Conservation (phyloP, 2,113 vertebrate species). For the Machaerirhynchus nigripectus region DNA sequence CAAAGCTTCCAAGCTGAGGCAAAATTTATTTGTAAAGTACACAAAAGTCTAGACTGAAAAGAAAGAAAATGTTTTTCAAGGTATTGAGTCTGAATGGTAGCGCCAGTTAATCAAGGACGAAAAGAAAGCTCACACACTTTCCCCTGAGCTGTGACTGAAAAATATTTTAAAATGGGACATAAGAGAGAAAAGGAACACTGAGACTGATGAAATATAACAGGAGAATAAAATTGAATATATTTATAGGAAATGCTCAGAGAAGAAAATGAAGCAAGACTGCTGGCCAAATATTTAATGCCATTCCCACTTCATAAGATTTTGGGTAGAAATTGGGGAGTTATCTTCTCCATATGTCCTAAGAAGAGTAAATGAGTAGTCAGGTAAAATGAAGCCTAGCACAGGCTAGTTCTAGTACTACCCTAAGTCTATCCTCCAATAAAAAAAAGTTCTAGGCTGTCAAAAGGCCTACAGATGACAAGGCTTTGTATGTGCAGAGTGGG, state of each 20-base stretch:
- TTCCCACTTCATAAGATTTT: not conserved
- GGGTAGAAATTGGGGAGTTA: not conserved
- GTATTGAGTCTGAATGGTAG: not conserved
- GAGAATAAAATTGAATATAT: not conserved
- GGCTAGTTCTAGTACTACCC: not conserved
- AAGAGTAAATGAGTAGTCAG: not conserved
- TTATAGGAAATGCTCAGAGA: not conserved
- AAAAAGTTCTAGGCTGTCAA: not conserved
- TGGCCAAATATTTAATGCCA: not conserved
- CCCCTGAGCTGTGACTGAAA: not conserved
- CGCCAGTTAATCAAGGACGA: not conserved
- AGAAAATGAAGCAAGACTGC: not conserved
- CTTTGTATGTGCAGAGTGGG: rapidly evolving
- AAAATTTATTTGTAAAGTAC: constrained; percentile 11
- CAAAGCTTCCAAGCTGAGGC: not conserved
- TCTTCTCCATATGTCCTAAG: not conserved
- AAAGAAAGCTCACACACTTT: not conserved
- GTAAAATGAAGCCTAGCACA: not conserved
- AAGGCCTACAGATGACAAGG: not conserved
- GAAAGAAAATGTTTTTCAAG: not conserved
- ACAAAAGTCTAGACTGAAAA: not conserved
- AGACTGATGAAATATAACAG: not conserved
- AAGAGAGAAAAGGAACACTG: not conserved
- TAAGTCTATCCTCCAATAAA: not conserved
- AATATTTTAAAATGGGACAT: not conserved